Percentiles rank a stretch among this genome's conserved stretches.
phyloP scores from a whole-genome alignment of 2,888 invertebrate genomes.

The Aquatica leii region DNA sequence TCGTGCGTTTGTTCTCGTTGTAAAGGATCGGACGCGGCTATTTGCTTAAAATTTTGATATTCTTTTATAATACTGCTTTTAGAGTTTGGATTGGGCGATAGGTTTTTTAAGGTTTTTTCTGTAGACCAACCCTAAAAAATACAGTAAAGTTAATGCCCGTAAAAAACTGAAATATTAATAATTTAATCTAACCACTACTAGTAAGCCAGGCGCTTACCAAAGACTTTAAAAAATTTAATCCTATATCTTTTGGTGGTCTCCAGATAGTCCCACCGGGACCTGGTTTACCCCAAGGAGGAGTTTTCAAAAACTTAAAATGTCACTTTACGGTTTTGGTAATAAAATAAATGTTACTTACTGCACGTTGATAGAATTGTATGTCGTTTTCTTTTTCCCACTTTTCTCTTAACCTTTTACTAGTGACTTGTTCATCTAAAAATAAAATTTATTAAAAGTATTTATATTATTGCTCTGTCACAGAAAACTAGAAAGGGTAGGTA shows the following conservation, averaged over 20 bases:
- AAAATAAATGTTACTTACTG: constrained; percentile 60
- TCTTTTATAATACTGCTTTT: constrained; percentile 25
- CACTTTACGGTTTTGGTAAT: background rate
- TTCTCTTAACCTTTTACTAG: constrained; percentile 63
- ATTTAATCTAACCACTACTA: background rate
- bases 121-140: constrained; percentile 59
- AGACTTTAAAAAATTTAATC: constrained; percentile 78
- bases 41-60: constrained; percentile 33
- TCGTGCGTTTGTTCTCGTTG: background rate
- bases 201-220: constrained; percentile 67
- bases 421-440: constrained; percentile 69
- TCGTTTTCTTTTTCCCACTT: constrained; percentile 62
- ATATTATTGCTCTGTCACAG: background rate
- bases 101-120: constrained; percentile 53
- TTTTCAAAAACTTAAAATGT: constrained; percentile 53
- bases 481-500: no score
- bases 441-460: background rate
- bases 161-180: background rate
- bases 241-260: constrained; percentile 77
- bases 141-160: no score
- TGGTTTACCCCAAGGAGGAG: constrained; percentile 71
- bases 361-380: constrained; percentile 64
- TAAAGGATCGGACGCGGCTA: constrained; percentile 7
- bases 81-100: constrained; percentile 45
- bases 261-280: constrained; percentile 78